phyloP scores from a whole-genome alignment of 2,888 invertebrate species.

The Malthinus flaveolus region DNA sequence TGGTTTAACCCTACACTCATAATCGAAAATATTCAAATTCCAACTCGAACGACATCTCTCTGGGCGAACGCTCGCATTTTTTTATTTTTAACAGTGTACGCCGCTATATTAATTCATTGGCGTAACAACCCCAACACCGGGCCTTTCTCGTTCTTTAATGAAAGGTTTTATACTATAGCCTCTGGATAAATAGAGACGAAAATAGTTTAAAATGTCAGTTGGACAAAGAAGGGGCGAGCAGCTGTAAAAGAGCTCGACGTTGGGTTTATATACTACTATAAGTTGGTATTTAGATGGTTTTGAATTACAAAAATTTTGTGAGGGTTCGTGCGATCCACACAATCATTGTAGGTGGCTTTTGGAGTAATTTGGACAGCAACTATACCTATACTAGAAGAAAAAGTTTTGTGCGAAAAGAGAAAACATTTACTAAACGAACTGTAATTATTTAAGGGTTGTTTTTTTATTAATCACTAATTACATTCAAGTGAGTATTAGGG shows the following conservation, averaged over 20 bases:
- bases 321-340: slow-evolving; percentile 13
- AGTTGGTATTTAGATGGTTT: slow-evolving; percentile 18
- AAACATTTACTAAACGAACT: no score
- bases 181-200: slow-evolving; percentile 33
- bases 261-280: slow-evolving; percentile 15
- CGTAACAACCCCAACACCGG: slow-evolving; percentile 42
- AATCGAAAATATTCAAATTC: slow-evolving; percentile 21
- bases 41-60: no score
- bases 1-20: slow-evolving; percentile 40
- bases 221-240: slow-evolving; percentile 18
- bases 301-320: slow-evolving; percentile 20
- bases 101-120: slow-evolving; percentile 46
- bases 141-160: slow-evolving; percentile 40
- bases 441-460: no score
- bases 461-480: no score
- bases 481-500: no score
- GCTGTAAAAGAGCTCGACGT: slow-evolving; percentile 17
- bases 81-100: slow-evolving; percentile 38
- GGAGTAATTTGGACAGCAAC: no score
- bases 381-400: no score
- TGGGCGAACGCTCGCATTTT: no score
- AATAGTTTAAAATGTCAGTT: not conserved
- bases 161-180: slow-evolving; percentile 42
- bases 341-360: slow-evolving; percentile 18
- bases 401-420: no score